Base-by-base conservation (phyloP, 2,113 vertebrate species). In the Perognathus longimembris region DNA sequence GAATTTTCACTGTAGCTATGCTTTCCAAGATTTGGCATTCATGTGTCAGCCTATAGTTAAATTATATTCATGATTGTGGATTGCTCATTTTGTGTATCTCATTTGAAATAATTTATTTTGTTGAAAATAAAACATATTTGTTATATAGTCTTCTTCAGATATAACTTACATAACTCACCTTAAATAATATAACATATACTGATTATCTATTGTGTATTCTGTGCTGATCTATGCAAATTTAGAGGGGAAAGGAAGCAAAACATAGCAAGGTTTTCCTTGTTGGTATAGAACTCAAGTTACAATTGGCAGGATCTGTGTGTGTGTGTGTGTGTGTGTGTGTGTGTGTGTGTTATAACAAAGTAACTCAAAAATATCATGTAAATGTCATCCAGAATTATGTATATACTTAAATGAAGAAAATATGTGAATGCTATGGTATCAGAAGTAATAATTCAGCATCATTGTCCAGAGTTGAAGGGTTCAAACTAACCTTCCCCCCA, bases 31-130 rank as follows among this genome's bases (percentile, higher is more conserved):
- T 50, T 94, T 94, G 81, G 42, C 21, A 50, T 61, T 89, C 34
- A 71, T 6, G 3, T 79, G 85, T 40, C 57, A 91, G 22, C 32
- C 32, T 69, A 40, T 2, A n/a, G 61, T n/a, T 92, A 63, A 82
- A 91, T 94, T 94, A 77, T 66, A 22, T 91, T 90, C 40, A 73
- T 50, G 8, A 21, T 76, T 75, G 64, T 93, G 28, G 17, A 64
- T 93, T 92, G 89, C 71, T 95, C 61, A 66, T 88, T 79, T 95
- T 78, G 50, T 88, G 86, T 89, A 87, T 87, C 45, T 93, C 71
- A 92, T n/a, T 93, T 90, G 71, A 94, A 96, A 78, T 90, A 92
- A 83, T 91, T 93, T 90, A 90, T 85, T 94, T 57, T 34, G 76
- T 83, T 93, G 57, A 61, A 92, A 87, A 83, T 45, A 26, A 94